A percentile compares a stretch with the other conserved stretches of the same genome.
These are phyloP conservation scores for Reticulitermes speratus DNA, from an alignment of 1,140 invertebrate species.

Conservation along the genomic window DNA sequence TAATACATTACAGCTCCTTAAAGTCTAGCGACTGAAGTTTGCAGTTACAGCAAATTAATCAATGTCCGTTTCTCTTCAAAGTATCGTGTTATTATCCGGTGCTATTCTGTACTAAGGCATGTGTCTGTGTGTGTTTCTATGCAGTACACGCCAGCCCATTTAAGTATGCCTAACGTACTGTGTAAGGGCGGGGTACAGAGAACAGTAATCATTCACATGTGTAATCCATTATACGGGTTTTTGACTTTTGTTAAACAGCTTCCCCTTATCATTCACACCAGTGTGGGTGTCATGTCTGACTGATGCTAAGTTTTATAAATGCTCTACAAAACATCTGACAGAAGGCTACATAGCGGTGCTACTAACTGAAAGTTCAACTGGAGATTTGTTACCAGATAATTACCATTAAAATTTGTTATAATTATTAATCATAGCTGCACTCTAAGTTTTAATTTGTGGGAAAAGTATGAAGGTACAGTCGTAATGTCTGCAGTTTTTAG, in stretches of 20 bases:
- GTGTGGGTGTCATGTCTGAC: background rate
- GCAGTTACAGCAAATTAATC: background rate
- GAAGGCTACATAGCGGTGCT: background rate
- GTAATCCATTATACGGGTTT: conserved; percentile 7
- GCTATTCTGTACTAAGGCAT: background rate
- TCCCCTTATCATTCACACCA: background rate
- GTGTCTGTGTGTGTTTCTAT: background rate
- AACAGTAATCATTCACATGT: background rate
- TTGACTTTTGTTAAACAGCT: background rate
- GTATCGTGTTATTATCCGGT: background rate
- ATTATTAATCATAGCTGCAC: background rate
- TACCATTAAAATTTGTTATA: background rate
- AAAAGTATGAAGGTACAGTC: background rate
- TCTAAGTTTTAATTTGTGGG: background rate
- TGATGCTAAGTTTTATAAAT: background rate
- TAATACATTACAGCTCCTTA: background rate
- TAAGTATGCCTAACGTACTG: background rate
- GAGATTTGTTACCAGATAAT: background rate
- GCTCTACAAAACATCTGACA: background rate
- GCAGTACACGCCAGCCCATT: background rate
- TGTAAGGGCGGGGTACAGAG: background rate
- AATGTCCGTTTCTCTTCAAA: background rate
- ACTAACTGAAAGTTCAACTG: background rate
- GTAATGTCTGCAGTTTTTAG: background rate
- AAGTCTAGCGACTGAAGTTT: background rate